Conservation (phyloP, 2,888 invertebrate species). For the Morpho deidamia region DNA sequence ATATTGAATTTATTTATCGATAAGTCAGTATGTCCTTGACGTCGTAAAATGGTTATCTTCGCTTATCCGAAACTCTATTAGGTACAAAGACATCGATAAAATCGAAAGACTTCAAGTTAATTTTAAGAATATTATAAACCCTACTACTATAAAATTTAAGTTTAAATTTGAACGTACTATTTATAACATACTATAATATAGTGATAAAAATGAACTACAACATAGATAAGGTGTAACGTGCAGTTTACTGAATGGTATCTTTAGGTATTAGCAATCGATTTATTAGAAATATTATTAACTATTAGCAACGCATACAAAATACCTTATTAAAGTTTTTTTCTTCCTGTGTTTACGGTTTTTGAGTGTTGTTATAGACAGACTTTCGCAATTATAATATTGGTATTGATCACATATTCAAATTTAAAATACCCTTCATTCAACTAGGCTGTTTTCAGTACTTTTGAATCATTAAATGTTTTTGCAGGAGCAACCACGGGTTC, state of each 20-base stretch:
- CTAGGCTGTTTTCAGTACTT: too few species aligned
- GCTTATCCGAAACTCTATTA: conserved; percentile 24
- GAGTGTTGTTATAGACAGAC: too few species aligned
- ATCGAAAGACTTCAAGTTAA: conserved; percentile 1
- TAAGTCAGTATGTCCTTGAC: conserved; percentile 19
- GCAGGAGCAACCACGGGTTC: too few species aligned
- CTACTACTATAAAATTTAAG: not conserved
- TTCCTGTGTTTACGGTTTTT: too few species aligned
- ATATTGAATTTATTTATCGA: conserved; percentile 14
- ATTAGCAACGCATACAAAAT: too few species aligned
- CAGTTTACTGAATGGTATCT: conserved; percentile 1
- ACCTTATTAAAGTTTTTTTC: too few species aligned
- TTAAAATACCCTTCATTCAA: too few species aligned
- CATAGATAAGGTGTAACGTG: conserved; percentile 9
- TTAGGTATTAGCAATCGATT: not conserved
- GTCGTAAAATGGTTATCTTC: conserved; percentile 13
- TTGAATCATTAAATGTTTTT: too few species aligned
- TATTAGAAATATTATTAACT: too few species aligned
- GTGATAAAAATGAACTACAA: conserved; percentile 1
- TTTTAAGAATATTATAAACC: not conserved
- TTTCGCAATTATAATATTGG: too few species aligned
- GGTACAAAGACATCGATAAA: conserved; percentile 13
- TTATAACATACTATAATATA: not conserved
- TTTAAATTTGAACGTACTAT: not conserved
- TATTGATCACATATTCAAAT: too few species aligned